Base-by-base conservation (phyloP, 2,797 vertebrate genomes). In the Acanthopagrus latus region DNA sequence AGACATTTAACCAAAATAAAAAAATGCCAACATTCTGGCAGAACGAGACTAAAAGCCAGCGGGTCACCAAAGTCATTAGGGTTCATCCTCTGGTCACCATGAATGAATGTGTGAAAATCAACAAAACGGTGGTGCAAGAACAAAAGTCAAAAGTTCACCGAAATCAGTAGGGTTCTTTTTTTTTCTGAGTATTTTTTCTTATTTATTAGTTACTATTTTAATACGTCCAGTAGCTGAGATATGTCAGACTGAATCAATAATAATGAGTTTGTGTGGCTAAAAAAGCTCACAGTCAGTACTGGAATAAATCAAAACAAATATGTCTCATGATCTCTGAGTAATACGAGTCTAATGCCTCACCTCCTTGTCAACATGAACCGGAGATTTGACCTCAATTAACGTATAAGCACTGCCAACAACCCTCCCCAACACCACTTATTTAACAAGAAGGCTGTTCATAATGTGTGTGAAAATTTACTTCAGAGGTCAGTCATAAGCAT, bases 331-430 rank as follows among this genome's bases (percentile, higher is more conserved):
- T 51, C 7, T 51, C 13, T 41, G 27, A 54, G 57, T 58, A 47
- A 79, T 52, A 43, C 33, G 20, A 60, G 21, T 4, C 17, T 9
- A 41, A 23, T 23, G 51, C 3, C 21, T 65, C 25, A 9, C 3
- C 27, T 50, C 20, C 21, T 47, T 25, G 7, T 27, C 50, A 56
- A 10, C 56, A 47, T 60, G 25, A 74, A 47, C 20, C 64, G 62
- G 51, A 73, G 17, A 25, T 70, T 48, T 69, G 65, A 79, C 23
- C 48, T 74, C 52, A 68, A 21, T 78, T 73, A 10, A 71, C 60
- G 27, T 29, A 17, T 50, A 13, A 57, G 59, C 23, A 20, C 64
- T 38, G n/a, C 52, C 7, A 10, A 65, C 46, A 63, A 5, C 41
- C 50, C 27, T 8, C 55, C 50, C 56, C 5, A 46, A 62, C 47